Percentiles rank a stretch among this genome's conserved stretches.
Evolutionary conservation across 2,797 vertebrate genomes (phyloP).

Genomic region (Eulemur albifrons): DNA sequence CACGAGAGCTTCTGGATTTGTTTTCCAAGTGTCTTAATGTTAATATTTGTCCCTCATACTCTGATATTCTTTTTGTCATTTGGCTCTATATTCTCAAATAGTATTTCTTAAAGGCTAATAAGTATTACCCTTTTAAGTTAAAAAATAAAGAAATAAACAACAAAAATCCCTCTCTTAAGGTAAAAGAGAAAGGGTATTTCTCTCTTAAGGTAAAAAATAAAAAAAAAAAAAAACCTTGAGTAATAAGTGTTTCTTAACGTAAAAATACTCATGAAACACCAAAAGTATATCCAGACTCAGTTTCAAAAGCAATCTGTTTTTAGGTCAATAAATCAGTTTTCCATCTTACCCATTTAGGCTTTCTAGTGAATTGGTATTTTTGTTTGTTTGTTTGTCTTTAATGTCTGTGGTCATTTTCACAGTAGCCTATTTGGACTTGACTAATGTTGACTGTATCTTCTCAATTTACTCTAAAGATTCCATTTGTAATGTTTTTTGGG

Average conservation of each 20-base stretch:
- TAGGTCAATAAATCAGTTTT: neutral
- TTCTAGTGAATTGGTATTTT: neutral
- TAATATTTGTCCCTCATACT: neutral
- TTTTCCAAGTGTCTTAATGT: neutral
- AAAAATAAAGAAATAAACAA: neutral
- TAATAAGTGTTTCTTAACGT: neutral
- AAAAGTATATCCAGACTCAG: neutral
- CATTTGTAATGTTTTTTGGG: neutral
- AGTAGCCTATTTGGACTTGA: neutral
- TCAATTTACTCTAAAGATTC: neutral
- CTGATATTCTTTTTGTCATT: neutral
- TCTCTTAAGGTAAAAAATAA: neutral
- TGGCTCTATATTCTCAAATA: neutral
- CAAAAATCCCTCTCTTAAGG: neutral
- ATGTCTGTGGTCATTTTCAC: neutral
- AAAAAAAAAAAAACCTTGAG: neutral
- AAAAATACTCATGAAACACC: neutral
- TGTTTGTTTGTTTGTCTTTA: neutral
- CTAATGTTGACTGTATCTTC: neutral
- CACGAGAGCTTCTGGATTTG: neutral
- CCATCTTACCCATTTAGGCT: neutral
- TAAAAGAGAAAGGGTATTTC: neutral
- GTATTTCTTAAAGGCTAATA: neutral
- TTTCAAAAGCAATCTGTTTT: neutral
- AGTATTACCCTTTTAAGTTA: neutral